Conservation (phyloP, 1,140 invertebrate genomes). For the Oreohelix idahoensis region DNA sequence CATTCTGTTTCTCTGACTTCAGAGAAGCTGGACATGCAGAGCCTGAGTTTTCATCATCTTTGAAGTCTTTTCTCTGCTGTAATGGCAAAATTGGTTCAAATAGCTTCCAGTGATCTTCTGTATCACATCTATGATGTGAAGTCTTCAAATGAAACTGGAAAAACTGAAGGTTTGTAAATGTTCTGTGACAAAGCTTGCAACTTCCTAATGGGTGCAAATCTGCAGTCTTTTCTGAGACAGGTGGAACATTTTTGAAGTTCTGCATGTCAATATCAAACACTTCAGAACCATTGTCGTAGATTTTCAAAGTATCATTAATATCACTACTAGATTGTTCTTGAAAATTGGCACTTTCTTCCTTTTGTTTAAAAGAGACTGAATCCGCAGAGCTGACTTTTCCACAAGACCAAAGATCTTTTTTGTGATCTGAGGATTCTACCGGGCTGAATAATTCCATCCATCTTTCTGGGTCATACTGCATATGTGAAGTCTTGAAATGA, state of each 20-base stretch:
- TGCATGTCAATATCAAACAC: neutral
- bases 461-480: neutral
- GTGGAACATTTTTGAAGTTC: neutral
- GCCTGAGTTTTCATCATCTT: neutral
- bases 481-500: neutral
- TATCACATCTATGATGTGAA: neutral
- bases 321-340: neutral
- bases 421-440: no score
- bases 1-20: neutral
- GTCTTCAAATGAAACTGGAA: neutral
- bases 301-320: neutral
- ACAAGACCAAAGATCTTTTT: no score
- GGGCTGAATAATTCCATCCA: neutral
- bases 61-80: neutral
- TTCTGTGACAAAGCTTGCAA: conserved; percentile 1
- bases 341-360: no score
- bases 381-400: no score
- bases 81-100: neutral
- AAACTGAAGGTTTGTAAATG: neutral
- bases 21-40: neutral
- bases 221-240: neutral
- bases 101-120: neutral
- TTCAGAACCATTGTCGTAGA: no score
- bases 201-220: neutral
- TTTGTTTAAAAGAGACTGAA: no score